Conservation (phyloP, 2,888 invertebrate genomes). For the Lampropteryx suffumata region DNA sequence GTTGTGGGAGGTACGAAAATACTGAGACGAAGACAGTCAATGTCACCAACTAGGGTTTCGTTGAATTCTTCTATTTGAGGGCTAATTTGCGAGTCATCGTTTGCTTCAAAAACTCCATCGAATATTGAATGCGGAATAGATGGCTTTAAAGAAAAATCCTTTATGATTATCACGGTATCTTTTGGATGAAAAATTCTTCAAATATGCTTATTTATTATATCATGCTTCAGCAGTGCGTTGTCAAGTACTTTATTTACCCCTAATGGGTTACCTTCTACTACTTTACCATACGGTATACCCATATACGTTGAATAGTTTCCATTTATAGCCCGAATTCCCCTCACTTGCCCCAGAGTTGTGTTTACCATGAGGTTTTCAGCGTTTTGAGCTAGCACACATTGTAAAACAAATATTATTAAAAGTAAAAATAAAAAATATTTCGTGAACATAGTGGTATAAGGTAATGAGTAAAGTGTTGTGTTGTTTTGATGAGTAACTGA, state of each 20-base stretch:
- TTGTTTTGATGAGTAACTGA: no score
- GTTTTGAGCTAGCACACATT: constrained; percentile 52
- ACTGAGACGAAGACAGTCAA: constrained; percentile 38
- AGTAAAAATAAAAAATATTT: not conserved
- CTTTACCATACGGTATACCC: constrained; percentile 59
- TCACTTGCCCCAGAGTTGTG: constrained; percentile 37
- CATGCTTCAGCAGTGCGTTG: no score
- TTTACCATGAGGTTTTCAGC: constrained; percentile 24
- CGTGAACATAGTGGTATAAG: no score
- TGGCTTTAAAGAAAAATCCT: no score
- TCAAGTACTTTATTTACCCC: no score
- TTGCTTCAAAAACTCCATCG: constrained; percentile 35
- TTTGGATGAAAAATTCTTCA: no score
- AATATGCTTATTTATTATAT: no score
- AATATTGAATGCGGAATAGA: constrained; percentile 33
- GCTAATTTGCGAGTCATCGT: constrained; percentile 33
- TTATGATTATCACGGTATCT: no score
- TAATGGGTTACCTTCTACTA: constrained; percentile 51
- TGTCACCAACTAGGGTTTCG: constrained; percentile 16
- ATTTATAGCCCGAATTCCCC: constrained; percentile 51
- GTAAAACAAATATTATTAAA: constrained; percentile 5
- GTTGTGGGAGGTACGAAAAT: constrained; percentile 37
- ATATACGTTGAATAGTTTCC: constrained; percentile 58
- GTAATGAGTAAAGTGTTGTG: no score
- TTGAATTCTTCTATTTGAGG: constrained; percentile 27